phyloP scores from a whole-genome alignment of 2,888 invertebrate genomes.

The Cyaniris semiargus region DNA sequence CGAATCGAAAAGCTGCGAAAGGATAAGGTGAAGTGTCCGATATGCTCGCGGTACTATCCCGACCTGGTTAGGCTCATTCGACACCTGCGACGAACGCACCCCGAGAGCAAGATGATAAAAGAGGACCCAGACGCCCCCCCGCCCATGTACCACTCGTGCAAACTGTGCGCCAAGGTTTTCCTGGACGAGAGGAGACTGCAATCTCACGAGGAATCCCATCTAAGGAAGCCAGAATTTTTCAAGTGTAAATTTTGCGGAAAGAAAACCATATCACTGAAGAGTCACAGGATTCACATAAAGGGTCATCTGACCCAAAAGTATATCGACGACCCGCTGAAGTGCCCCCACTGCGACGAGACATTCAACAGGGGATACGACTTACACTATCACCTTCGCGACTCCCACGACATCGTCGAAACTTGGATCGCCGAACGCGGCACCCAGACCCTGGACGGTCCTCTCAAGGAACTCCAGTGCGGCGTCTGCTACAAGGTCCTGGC shows the following conservation, averaged over 20 bases:
- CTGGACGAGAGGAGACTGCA: conserved; percentile 61
- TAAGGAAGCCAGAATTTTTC: conserved; percentile 68
- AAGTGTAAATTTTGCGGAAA: conserved; percentile 75
- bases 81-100: conserved; percentile 69
- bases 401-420: conserved; percentile 64
- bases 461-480: conserved; percentile 72
- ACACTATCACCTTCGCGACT: conserved; percentile 69
- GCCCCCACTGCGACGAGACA: conserved; percentile 64
- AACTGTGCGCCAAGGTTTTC: conserved; percentile 72
- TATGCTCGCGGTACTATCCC: conserved; percentile 67
- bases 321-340: conserved; percentile 65
- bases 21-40: conserved; percentile 72
- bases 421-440: conserved; percentile 68
- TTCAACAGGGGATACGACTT: conserved; percentile 69
- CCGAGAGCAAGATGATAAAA: conserved; percentile 78
- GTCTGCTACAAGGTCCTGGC: conserved; percentile 71
- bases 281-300: conserved; percentile 69
- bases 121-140: conserved; percentile 71
- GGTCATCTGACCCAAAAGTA: conserved; percentile 66
- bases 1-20: conserved; percentile 66
- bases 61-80: conserved; percentile 70
- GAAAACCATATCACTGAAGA: conserved; percentile 66
- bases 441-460: conserved; percentile 57
- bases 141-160: conserved; percentile 64
- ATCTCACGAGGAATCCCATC: conserved; percentile 65